Conservation (phyloP, 2,888 invertebrate species). For the Amphipoea lucens region DNA sequence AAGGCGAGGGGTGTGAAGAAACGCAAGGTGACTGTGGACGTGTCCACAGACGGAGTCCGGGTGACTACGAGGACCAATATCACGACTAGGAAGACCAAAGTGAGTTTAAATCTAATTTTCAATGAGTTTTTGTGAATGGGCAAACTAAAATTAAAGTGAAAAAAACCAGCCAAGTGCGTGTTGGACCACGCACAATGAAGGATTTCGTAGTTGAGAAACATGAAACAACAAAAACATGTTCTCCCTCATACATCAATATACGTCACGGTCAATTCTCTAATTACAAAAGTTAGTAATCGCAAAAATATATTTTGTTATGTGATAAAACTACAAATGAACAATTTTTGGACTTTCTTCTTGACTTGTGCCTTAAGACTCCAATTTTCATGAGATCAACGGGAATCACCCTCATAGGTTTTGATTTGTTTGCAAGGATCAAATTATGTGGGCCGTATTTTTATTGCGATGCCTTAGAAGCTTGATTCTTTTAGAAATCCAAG, state of each 20-base stretch:
- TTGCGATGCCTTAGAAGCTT: background rate
- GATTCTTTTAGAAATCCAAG: background rate
- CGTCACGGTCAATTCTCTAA: background rate
- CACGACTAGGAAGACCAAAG: slow-evolving; percentile 80
- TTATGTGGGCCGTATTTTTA: background rate
- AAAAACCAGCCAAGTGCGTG: background rate
- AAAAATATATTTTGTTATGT: background rate
- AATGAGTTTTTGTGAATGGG: background rate
- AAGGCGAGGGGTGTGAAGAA: slow-evolving; percentile 99
- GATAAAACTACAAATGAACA: background rate
- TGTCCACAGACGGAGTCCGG: slow-evolving; percentile 98
- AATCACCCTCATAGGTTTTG: background rate
- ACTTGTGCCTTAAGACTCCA: background rate
- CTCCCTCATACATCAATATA: background rate
- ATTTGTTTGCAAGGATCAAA: background rate
- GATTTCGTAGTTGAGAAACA: background rate
- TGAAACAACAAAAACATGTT: background rate
- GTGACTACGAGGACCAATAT: slow-evolving; percentile 95
- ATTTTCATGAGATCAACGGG: background rate
- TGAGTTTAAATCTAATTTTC: slow-evolving; percentile 55
- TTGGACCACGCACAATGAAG: background rate
- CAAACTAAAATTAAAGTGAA: background rate
- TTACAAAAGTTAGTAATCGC: background rate
- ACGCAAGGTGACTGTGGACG: slow-evolving; percentile 98
- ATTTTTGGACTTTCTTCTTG: background rate